These are phyloP conservation scores for Zaprionus vittiger DNA, from an alignment of 1,140 invertebrate species.

Conservation along the genomic window DNA sequence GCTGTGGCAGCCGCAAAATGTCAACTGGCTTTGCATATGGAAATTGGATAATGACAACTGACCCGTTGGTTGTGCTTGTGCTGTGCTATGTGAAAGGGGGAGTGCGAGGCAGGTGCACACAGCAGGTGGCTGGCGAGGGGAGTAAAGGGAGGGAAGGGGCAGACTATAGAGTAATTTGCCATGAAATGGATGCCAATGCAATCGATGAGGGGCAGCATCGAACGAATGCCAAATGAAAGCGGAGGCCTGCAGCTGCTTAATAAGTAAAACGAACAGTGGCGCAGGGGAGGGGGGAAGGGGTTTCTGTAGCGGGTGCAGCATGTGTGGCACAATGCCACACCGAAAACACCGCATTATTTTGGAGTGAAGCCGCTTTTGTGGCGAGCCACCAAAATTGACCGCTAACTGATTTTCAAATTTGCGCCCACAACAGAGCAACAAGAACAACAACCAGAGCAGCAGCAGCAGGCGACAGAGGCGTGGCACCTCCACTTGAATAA, in stretches of 20 bases:
- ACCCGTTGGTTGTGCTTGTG: constrained; percentile 2
- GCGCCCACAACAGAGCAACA: constrained; percentile 32
- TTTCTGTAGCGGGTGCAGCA: constrained; percentile 6
- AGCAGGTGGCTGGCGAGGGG: not conserved
- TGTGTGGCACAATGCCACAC: constrained; percentile 69
- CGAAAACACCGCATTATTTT: constrained; percentile 74
- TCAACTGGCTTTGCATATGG: constrained; percentile 78
- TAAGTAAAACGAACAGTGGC: constrained; percentile 18
- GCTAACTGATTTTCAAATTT: constrained; percentile 80
- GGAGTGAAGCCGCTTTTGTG: constrained; percentile 60
- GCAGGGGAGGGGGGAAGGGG: too few species aligned
- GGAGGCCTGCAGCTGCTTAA: constrained; percentile 32
- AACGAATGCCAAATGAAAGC: constrained; percentile 15
- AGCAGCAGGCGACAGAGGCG: constrained; percentile 3
- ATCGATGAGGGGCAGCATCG: constrained; percentile 21
- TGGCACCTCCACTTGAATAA: not conserved
- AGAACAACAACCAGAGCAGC: too few species aligned
- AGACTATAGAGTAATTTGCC: constrained; percentile 23
- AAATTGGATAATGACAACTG: constrained; percentile 77
- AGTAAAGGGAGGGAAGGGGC: not conserved
- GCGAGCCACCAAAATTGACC: constrained; percentile 71
- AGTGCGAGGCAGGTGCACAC: constrained; percentile 6
- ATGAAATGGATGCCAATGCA: constrained; percentile 31
- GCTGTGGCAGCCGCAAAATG: constrained; percentile 74
- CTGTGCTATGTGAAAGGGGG: not conserved